Evolutionary conservation across 1,140 invertebrate genomes (phyloP), one percentile per base, ranked within the genome.

Genomic region (Lepidotrigona ventralis): DNA sequence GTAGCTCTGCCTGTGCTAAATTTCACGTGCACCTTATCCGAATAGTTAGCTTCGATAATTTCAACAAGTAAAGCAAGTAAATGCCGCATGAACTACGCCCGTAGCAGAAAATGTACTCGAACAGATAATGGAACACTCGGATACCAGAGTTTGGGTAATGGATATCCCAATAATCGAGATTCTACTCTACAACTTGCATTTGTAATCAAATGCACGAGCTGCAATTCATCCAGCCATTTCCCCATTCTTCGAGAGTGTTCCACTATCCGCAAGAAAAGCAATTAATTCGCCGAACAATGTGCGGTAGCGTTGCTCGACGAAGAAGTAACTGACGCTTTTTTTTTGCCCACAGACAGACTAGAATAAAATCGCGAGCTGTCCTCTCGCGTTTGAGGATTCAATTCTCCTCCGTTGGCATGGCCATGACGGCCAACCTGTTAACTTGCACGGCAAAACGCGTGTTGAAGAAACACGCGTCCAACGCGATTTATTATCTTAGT

Each of bases 401-500:
- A 60, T 75, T 60, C 19, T 46, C 23, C 26, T 5, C 23, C 0
- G 33, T 39, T 60, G 56, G 15, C 23, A 60, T 17, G 2, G 2
- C 15, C 17, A 8, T 56, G 6, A n/a, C 8, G 23, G 26, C 19
- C 73, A 60, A 75, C 56, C 73, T 60, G 73, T 75, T 75, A 75
- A 75, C 73, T 58, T 75, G 15, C 21, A 33, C 29, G 5, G 8
- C 54, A 60, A 60, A 39, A 75, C 9, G 23, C 15, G 23, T 19
- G 23, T 26, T n/a, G n/a, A n/a, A n/a, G n/a, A n/a, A 68, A 46
- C 8, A 54, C 33, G 11, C 54, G 58, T 56, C 46, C 51, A 2
- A 14, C 54, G 26, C 21, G 58, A 83, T 83, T 72, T 66, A 79
- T 72, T 9, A 39, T 64, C 51, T 17, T 33, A 46, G 23, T 21